Base-by-base conservation (phyloP, 2,113 vertebrate species). In the Varanus komodoensis region DNA sequence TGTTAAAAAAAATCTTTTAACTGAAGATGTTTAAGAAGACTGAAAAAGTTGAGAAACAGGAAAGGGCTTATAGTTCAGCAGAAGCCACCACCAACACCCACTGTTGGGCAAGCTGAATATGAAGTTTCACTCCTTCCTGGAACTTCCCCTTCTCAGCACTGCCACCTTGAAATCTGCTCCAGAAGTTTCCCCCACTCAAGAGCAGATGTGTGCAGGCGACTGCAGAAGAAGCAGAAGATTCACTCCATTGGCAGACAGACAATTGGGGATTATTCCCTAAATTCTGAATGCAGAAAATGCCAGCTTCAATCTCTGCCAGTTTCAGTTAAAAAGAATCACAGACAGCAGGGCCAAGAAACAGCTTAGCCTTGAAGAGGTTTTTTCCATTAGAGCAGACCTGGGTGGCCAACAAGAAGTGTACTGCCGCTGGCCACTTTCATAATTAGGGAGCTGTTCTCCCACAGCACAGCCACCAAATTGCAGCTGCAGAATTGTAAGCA, bases 31-130 rank as follows among this genome's bases (percentile, higher is more conserved):
- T 44, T 44, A 44, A 44, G 74, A 7, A 48, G 68, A 0, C 4
- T 54, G 29, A 48, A 32, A 91, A 34, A 90, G 52, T 32, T 73
- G 48, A 86, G 32, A 88, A 48, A 92, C 11, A 90, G 50, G 77
- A 87, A 91, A 89, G 8, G 27, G 44, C 32, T 12, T 44, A 27
- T 11, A 84, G 6, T 2, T 50, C 74, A 69, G 27, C 32, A 52
- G 50, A 86, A 32, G 9, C 50, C 69, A 25, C 38, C 17, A 52
- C 1, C 11, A 44, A 29, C 25, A 64, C 50, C 64, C 38, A 69
- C 7, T 57, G 54, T 82, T 82, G 32, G 8, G 52, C 25, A 23
- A 82, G 3, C n/a, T n/a, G 32, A 8, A 44, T 44, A 44, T 44
- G 38, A 44, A 44, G 14, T 61, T 34, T 17, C 48, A 12, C 15